Base-by-base conservation (phyloP, 2,797 vertebrate species). In the Acrossocheilus fasciatus region DNA sequence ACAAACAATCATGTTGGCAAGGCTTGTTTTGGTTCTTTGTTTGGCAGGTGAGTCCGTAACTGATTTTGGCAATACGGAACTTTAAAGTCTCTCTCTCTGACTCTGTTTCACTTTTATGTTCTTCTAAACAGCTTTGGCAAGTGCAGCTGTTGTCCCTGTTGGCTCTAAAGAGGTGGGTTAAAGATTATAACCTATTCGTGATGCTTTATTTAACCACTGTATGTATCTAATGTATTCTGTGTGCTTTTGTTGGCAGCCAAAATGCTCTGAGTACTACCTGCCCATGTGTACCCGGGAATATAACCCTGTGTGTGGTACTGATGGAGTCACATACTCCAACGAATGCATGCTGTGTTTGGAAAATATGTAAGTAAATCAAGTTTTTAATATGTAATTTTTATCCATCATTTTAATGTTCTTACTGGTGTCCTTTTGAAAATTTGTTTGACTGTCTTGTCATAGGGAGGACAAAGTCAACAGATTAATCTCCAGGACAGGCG, bases 291-390 rank as follows among this genome's bases (percentile, higher is more conserved):
- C 91, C 0, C 88, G 91, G 2, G 72, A 92, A 4, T 89, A 59
- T 18, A 52, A 43, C 0, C 91, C 89, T 0, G 79, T 92, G 6
- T 93, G 92, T 69, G 90, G 90, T 1, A 88, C 89, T 0, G 76
- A 92, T 64, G 90, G 90, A 3, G 2, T 1, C 1, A 81, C 36
- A 0, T 91, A 92, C n/a, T 0, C 88, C 8, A 93, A 89, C 45
- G 86, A 91, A 59, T 92, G 91, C 66, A 86, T 82, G 59, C 39
- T 92, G 52, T 93, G 92, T 76, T 2, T 89, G 0, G 14, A 41
- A 0, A 91, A 83, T 4, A 0, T 47, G 91, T 89, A 57, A 72
- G 91, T 87, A 52, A 50, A 39, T 39, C 14, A n/a, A 14, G 8
- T 69, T 18, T 26, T 4, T 12, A 18, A n/a, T 34, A 14, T 41